These are phyloP conservation scores for Anastatus disparis DNA, from an alignment of 1,140 invertebrate species.

Conservation along the genomic window DNA sequence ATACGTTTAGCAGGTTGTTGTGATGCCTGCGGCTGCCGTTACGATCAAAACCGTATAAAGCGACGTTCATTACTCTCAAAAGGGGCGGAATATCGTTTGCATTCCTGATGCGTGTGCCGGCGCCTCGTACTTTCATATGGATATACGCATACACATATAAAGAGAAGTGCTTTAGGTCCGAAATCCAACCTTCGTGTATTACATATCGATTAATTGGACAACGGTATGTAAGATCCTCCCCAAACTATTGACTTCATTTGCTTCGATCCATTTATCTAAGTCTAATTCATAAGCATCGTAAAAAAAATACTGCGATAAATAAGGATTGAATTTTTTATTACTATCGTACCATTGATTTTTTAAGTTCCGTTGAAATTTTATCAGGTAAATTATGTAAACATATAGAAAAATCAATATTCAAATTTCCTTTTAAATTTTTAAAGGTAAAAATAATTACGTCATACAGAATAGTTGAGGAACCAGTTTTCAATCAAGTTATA, in stretches of 20 bases:
- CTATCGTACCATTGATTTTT: too few relatives aligned
- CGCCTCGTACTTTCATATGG: too few relatives aligned
- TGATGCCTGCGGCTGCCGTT: background rate
- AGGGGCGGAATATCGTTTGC: slow-evolving; percentile 29
- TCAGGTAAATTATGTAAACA: too few relatives aligned
- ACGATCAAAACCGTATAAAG: background rate
- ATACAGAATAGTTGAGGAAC: too few relatives aligned
- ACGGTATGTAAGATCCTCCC: background rate
- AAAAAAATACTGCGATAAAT: too few relatives aligned
- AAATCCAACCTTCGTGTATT: background rate
- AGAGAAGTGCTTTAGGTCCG: background rate
- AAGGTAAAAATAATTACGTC: too few relatives aligned
- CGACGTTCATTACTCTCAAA: slow-evolving; percentile 13
- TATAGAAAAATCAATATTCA: too few relatives aligned
- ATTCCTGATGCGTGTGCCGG: slow-evolving; percentile 29
- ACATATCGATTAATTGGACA: slow-evolving; percentile 13
- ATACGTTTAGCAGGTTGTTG: background rate
- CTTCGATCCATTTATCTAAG: background rate
- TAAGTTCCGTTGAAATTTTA: too few relatives aligned
- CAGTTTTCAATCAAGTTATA: too few relatives aligned
- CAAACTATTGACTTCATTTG: background rate
- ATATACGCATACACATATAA: too few relatives aligned
- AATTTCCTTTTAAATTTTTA: too few relatives aligned
- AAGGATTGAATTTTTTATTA: too few relatives aligned
- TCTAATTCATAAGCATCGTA: background rate